Percentiles rank a stretch among this genome's conserved stretches.
Conservation (phyloP, 2,113 vertebrate species). For the Brienomyrus brachyistius region DNA sequence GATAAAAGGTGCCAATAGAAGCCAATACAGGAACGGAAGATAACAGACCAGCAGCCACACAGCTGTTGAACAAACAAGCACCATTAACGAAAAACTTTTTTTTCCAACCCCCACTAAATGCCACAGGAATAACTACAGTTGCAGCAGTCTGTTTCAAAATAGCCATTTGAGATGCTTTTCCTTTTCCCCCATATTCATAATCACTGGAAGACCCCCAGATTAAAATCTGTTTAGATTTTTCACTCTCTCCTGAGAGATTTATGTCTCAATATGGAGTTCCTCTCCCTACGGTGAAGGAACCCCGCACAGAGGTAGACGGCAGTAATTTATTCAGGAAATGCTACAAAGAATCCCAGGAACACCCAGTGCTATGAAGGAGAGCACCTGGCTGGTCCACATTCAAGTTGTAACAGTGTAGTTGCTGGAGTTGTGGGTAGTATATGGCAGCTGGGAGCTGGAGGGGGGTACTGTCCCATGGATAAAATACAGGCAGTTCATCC, state of each 20-base stretch:
- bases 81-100: not conserved
- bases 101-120: not conserved
- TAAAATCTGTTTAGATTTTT: not conserved
- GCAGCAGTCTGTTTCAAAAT: not conserved
- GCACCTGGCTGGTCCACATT: not conserved
- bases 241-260: conserved; percentile 1
- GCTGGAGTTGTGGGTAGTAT: not conserved
- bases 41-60: not conserved
- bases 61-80: not conserved
- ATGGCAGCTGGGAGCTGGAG: too few relatives aligned
- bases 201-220: not conserved
- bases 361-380: not conserved
- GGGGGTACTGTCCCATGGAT: not conserved
- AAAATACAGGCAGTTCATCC: not conserved
- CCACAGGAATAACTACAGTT: not conserved
- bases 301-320: conserved; percentile 43
- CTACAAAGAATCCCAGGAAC: not conserved
- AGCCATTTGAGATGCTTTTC: not conserved
- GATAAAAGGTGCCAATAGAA: not conserved
- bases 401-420: not conserved
- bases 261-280: not conserved
- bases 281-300: not conserved
- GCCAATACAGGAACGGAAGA: not conserved
- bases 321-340: not conserved
- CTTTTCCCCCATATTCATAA: not conserved